These are phyloP conservation scores for Leptopilina syphax DNA, from an alignment of 2,888 invertebrate species.

Conservation along the genomic window DNA sequence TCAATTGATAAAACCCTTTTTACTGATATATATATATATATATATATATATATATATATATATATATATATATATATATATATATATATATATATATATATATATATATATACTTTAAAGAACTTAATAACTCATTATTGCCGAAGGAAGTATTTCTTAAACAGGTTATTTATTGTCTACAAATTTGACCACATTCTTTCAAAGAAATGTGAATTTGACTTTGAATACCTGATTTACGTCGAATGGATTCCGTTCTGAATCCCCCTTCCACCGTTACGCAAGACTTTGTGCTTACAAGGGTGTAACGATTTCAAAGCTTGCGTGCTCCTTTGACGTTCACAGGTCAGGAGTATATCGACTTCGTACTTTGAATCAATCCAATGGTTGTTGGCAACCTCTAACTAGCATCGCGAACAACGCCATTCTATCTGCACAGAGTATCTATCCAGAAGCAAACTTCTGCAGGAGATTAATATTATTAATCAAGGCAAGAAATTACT, in stretches of 20 bases:
- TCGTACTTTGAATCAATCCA: slow-evolving; percentile 65
- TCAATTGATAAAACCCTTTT: no score
- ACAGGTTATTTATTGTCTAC: no score
- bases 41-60: no score
- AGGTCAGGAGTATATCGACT: slow-evolving; percentile 55
- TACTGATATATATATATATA: no score
- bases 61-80: no score
- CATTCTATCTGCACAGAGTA: slow-evolving; percentile 45
- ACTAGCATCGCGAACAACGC: slow-evolving; percentile 59
- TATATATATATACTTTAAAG: no score
- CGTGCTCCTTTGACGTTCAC: slow-evolving; percentile 53
- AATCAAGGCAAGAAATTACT: background rate
- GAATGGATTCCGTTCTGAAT: background rate
- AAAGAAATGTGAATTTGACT: slow-evolving; percentile 1
- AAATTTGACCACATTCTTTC: background rate
- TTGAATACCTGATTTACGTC: slow-evolving; percentile 7
- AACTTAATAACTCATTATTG: no score
- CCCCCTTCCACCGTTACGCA: slow-evolving; percentile 2
- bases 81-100: no score
- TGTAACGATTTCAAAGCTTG: slow-evolving; percentile 50
- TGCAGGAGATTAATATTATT: background rate
- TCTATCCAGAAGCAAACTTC: slow-evolving; percentile 4
- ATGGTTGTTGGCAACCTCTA: slow-evolving; percentile 60
- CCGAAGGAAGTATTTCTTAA: no score
- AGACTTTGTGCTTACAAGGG: slow-evolving; percentile 21